Evolutionary conservation across 2,888 invertebrate genomes (phyloP).

Genomic region (Belgica antarctica): DNA sequence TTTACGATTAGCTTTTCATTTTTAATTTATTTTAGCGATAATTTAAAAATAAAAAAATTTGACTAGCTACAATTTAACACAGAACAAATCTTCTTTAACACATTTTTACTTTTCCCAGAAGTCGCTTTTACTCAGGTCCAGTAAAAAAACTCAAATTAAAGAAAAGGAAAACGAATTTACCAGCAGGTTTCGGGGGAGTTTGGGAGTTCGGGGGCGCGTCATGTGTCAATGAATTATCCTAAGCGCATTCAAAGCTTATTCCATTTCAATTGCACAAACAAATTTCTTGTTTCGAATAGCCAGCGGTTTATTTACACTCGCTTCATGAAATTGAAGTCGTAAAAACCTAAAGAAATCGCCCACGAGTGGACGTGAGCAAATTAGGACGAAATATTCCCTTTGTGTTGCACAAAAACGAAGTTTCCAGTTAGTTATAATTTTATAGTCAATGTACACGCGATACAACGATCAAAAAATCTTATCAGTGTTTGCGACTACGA

Average conservation of each 20-base stretch:
- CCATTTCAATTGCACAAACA: neutral
- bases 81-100: conserved; percentile 43
- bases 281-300: too few relatives aligned
- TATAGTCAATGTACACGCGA: neutral
- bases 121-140: neutral
- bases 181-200: conserved; percentile 2
- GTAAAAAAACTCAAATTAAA: neutral
- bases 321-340: neutral
- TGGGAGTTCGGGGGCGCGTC: neutral
- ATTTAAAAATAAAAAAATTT: conserved; percentile 37
- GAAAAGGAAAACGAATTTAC: neutral
- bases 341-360: neutral
- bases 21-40: conserved; percentile 2
- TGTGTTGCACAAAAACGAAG: neutral
- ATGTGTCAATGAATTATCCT: neutral
- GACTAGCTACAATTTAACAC: conserved; percentile 44
- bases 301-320: neutral
- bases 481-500: neutral
- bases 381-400: too few relatives aligned
- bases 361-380: neutral
- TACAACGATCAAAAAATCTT: neutral
- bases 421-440: neutral
- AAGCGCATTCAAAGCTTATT: neutral
- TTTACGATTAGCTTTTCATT: neutral
- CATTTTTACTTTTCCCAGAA: neutral